A percentile compares a stretch with the other conserved stretches of the same genome.
Conservation (phyloP, 1,140 invertebrate genomes). For the Gonioctena quinquepunctata region DNA sequence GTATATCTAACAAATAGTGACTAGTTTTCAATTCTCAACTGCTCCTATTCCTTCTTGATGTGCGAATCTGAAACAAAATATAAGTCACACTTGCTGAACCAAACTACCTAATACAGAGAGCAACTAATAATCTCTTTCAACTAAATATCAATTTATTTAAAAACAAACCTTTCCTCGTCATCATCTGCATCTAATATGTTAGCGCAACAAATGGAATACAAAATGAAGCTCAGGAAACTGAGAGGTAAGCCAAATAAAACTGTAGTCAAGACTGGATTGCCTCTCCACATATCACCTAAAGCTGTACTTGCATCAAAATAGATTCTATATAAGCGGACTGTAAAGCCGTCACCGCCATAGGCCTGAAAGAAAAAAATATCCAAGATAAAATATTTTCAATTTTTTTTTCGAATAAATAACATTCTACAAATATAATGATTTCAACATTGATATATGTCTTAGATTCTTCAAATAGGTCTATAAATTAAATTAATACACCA, state of each 20-base stretch:
- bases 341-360: constrained; percentile 80
- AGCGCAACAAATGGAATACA: constrained; percentile 91
- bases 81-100: too few species aligned
- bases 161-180: constrained; percentile 65
- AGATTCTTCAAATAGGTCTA: too few species aligned
- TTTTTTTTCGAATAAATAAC: too few species aligned
- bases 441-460: too few species aligned
- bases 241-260: constrained; percentile 87
- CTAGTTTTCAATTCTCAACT: neutral
- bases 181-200: constrained; percentile 93
- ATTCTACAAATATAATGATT: too few species aligned
- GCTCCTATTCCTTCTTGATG: neutral
- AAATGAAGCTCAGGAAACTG: constrained; percentile 90
- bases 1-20: neutral
- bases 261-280: constrained; percentile 86
- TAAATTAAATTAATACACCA: too few species aligned
- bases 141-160: too few species aligned
- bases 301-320: constrained; percentile 78
- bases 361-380: constrained; percentile 60
- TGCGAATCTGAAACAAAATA: constrained; percentile 1
- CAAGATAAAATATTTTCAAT: too few species aligned
- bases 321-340: constrained; percentile 72
- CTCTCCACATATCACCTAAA: constrained; percentile 83
- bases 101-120: too few species aligned
- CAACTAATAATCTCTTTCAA: too few species aligned